phyloP scores from a whole-genome alignment of 2,888 invertebrate genomes.

The Xanthia icteritia region DNA sequence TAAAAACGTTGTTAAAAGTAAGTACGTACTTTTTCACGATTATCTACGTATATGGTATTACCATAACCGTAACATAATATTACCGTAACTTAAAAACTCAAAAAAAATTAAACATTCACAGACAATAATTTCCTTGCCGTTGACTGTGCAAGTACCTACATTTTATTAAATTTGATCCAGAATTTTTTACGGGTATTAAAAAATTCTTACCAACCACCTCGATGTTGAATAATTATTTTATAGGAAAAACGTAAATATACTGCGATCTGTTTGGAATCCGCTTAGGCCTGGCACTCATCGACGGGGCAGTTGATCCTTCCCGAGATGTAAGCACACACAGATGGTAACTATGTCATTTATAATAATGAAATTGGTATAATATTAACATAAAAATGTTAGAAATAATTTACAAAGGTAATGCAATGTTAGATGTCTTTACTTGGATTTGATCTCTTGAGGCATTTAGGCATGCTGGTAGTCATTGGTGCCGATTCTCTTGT shows the following conservation, averaged over 20 bases:
- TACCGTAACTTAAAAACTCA: neutral
- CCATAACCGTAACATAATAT: too few species aligned
- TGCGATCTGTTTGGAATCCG: constrained; percentile 75
- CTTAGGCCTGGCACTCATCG: constrained; percentile 55
- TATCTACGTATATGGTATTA: too few species aligned
- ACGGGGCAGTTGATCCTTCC: neutral
- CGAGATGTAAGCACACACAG: neutral
- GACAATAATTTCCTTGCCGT: neutral
- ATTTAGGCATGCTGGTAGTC: neutral
- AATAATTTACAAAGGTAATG: neutral
- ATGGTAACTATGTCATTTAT: neutral
- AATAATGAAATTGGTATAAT: neutral
- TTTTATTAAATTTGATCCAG: neutral
- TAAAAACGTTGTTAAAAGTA: neutral
- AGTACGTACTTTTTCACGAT: too few species aligned
- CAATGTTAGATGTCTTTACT: neutral
- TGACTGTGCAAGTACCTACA: neutral
- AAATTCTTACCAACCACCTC: constrained; percentile 4
- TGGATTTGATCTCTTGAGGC: too few species aligned
- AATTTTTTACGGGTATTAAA: too few species aligned
- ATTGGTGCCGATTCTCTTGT: too few species aligned
- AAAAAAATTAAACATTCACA: neutral
- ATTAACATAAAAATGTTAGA: neutral
- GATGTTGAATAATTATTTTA: constrained; percentile 66
- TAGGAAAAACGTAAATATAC: constrained; percentile 65